Conservation (phyloP, 2,797 vertebrate species). For the Cirrhinus molitorella region DNA sequence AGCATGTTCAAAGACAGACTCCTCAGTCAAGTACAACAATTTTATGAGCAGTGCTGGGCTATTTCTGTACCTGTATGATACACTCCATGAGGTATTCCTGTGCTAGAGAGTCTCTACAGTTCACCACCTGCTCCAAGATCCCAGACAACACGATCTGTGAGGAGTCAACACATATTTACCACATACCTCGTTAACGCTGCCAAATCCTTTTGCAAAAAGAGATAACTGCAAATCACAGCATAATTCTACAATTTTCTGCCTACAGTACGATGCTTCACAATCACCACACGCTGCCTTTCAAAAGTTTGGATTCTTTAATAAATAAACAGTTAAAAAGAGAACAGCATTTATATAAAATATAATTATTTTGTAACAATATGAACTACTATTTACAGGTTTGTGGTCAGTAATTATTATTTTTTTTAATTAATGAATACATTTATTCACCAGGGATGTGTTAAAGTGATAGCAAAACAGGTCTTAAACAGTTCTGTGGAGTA, state of each 20-base stretch:
- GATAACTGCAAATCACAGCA: background rate
- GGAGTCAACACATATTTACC: slow-evolving; percentile 11
- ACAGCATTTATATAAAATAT: too few species aligned
- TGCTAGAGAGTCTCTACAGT: slow-evolving; percentile 96
- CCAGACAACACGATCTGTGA: slow-evolving; percentile 91
- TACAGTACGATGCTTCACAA: background rate
- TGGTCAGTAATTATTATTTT: too few species aligned
- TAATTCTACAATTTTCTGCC: background rate
- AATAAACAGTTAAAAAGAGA: too few species aligned
- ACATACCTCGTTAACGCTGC: background rate
- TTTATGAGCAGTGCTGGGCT: background rate
- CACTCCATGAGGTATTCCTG: slow-evolving; percentile 99
- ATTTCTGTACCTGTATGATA: slow-evolving; percentile 92
- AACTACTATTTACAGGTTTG: too few species aligned
- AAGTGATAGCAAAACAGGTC: too few species aligned
- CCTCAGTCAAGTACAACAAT: background rate
- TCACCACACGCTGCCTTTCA: too few species aligned
- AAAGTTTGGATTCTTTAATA: too few species aligned
- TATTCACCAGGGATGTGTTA: too few species aligned
- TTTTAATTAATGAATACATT: too few species aligned
- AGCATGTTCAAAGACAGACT: background rate
- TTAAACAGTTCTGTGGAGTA: too few species aligned
- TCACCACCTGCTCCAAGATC: slow-evolving; percentile 97
- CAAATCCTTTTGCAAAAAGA: slow-evolving; percentile 2
- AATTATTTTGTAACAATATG: too few species aligned